phyloP scores from a whole-genome alignment of 2,888 invertebrate genomes.

The Ectemnius cavifrons region DNA sequence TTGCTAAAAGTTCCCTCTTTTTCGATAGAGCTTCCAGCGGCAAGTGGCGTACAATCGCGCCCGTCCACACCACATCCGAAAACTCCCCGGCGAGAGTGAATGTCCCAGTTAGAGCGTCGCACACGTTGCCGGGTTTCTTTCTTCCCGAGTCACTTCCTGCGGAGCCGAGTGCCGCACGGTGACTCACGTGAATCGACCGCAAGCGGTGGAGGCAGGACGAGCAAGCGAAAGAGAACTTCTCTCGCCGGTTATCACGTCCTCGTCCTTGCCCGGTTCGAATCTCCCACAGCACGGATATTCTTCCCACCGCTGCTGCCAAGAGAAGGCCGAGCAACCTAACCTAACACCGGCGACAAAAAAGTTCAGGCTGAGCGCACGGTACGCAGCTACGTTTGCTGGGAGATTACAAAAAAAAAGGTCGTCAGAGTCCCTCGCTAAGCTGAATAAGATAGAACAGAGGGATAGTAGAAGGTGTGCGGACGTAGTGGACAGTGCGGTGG shows the following conservation, averaged over 20 bases:
- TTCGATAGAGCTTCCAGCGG: constrained; percentile 11
- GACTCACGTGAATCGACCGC: constrained; percentile 61
- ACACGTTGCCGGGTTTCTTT: constrained; percentile 54
- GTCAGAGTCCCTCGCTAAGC: not conserved
- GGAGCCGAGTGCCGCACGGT: constrained; percentile 29
- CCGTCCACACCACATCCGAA: not conserved
- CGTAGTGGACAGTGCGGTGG: too few species aligned
- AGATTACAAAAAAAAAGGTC: not conserved
- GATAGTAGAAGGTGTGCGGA: constrained; percentile 14
- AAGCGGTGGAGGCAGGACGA: constrained; percentile 34
- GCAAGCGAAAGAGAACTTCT: constrained; percentile 29
- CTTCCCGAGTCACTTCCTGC: constrained; percentile 61
- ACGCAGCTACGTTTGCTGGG: not conserved
- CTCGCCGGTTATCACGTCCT: constrained; percentile 10
- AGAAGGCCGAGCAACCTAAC: constrained; percentile 5
- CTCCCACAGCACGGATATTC: not conserved
- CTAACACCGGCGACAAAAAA: not conserved
- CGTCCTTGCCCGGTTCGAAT: constrained; percentile 3
- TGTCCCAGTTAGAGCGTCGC: constrained; percentile 20
- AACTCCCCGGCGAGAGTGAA: not conserved
- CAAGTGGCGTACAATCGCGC: constrained; percentile 5
- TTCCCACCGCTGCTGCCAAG: not conserved
- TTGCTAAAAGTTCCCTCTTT: not conserved
- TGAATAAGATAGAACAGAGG: constrained; percentile 4
- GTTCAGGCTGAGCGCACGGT: too few species aligned